Base-by-base conservation (phyloP, 1,140 invertebrate genomes). In the Dryas iulia region DNA sequence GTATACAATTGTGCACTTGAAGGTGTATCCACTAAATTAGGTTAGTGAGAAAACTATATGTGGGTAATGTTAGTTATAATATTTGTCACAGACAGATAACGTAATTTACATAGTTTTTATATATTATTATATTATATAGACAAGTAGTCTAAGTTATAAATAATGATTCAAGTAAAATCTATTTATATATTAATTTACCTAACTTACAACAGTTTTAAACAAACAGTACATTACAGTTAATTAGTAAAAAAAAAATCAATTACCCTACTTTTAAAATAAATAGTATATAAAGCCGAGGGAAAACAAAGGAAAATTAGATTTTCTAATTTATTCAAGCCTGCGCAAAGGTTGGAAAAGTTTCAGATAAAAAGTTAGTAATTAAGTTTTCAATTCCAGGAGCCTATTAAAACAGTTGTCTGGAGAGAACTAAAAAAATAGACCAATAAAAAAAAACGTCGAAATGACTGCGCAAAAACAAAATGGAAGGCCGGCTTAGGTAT, bases 381-480 rank as follows among this genome's bases (percentile, higher is more conserved):
- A 78, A 78, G 66, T 72, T 81, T 76, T 74, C 76, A 77, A 67
- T 73, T 77, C 68, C 71, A 69, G 69, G 60, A 26, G 64, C 71
- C 69, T 73, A 79, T 72, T 78, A 76, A 73, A 82, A 72, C 74
- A 74, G 71, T 79, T 80, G 73, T 73, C 78, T 77, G 71, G 62
- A 69, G 73, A 72, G 59, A 78, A 81, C 81, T 82, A 82, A 77
- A 78, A n/a, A 77, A 79, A 74, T 76, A 76, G 71, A 75, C 28
- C n/a, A 56, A 63, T 61, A 69, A 71, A 78, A 80, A 78, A 77
- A 82, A 77, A n/a, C n/a, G n/a, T 71, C 62, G 74, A 79, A 84
- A 89, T 81, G 79, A 78, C 76, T 68, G 74, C 76, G 79, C 78
- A 90, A 89, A 90, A 90, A 88, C 86, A 90, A 90, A 90, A 90